Evolutionary conservation across 1,140 invertebrate species (phyloP).

Genomic region (Meloidogyne hapla): DNA sequence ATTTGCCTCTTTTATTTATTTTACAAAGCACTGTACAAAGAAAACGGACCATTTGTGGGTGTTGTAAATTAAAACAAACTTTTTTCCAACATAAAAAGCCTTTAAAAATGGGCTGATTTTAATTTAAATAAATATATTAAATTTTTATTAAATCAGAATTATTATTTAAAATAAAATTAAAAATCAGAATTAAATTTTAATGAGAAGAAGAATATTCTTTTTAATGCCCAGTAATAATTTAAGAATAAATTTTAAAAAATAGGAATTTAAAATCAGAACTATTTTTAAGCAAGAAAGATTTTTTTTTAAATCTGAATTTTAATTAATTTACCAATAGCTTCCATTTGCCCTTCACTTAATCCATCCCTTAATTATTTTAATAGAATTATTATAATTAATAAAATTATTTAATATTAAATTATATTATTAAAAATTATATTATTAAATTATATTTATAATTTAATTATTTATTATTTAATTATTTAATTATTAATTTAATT

Average conservation of each 20-base stretch:
- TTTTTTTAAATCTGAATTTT: conserved; percentile 1
- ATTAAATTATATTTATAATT: background rate
- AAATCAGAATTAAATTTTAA: too few species aligned
- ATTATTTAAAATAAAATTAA: background rate
- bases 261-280: background rate
- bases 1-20: conserved; percentile 33
- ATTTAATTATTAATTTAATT: too few species aligned
- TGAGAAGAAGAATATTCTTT: too few species aligned
- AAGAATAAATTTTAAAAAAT: too few species aligned
- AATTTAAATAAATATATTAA: too few species aligned
- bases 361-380: conserved; percentile 10
- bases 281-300: too few species aligned
- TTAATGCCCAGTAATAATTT: too few species aligned
- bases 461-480: too few species aligned
- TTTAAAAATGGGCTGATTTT: too few species aligned
- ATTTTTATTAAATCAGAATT: background rate
- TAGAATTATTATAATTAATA: background rate
- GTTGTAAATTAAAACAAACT: conserved; percentile 45
- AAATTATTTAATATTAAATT: background rate
- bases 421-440: too few species aligned
- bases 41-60: conserved; percentile 44
- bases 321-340: conserved; percentile 39
- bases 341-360: conserved; percentile 39
- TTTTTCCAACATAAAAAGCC: conserved; percentile 51
- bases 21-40: conserved; percentile 39